A percentile compares a stretch with the other conserved stretches of the same genome.
Conservation (phyloP, 2,888 invertebrate genomes). For the Drosophila mulleri region DNA sequence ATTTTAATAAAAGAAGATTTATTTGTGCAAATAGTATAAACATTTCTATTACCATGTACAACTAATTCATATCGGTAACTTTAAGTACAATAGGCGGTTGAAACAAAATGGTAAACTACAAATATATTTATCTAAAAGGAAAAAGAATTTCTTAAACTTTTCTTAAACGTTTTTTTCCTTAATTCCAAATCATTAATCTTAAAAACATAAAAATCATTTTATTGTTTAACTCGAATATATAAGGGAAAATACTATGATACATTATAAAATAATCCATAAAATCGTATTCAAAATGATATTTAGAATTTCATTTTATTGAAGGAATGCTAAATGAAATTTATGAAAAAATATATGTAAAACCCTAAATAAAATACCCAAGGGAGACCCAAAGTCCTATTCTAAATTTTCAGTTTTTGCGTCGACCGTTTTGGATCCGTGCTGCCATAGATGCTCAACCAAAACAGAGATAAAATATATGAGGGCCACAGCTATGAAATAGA, state of each 20-base stretch:
- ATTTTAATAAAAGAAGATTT: no score
- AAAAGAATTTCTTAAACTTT: no score
- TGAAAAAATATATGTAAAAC: no score
- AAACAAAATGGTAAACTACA: not conserved
- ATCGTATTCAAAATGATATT: no score
- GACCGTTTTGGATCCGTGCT: conserved; percentile 25
- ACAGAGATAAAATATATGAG: conserved; percentile 79
- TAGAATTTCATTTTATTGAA: not conserved
- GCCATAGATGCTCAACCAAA: conserved; percentile 69
- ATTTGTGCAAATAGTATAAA: conserved; percentile 9
- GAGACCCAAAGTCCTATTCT: conserved; percentile 23
- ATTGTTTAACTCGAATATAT: not conserved
- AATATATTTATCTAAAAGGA: not conserved
- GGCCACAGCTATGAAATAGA: conserved; percentile 82
- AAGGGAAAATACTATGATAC: not conserved
- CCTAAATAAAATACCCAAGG: no score
- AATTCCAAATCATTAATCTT: no score
- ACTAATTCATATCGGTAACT: conserved; percentile 1
- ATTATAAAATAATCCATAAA: no score
- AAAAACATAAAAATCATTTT: not conserved
- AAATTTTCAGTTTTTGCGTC: conserved; percentile 43
- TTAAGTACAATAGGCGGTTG: conserved; percentile 46
- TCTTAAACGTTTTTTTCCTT: not conserved
- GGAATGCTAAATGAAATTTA: not conserved
- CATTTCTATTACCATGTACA: conserved; percentile 4